A percentile compares a stretch with the other conserved stretches of the same genome.
phyloP scores from a whole-genome alignment of 2,797 vertebrate genomes.

The Enteromius paludinosus region DNA sequence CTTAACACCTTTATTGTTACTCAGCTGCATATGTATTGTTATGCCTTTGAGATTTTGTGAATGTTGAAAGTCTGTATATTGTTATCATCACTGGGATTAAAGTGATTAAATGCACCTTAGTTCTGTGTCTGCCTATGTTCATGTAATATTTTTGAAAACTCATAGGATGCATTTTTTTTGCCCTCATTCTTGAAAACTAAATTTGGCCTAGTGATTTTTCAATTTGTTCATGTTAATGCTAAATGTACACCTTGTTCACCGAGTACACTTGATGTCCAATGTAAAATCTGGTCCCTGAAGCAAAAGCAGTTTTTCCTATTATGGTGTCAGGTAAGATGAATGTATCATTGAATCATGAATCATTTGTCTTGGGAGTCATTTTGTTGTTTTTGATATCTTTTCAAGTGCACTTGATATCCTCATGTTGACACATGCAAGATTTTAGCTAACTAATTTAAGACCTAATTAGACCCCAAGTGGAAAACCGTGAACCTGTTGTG shows the following conservation, averaged over 20 bases:
- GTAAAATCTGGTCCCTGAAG: not conserved
- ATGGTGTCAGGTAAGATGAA: not conserved
- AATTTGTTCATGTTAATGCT: not conserved
- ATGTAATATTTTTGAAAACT: not conserved
- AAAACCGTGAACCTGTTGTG: not conserved
- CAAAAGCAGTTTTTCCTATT: not conserved
- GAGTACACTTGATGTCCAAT: not conserved
- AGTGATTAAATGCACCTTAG: constrained; percentile 37
- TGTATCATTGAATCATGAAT: no score
- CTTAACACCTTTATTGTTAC: constrained; percentile 20
- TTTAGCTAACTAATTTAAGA: not conserved
- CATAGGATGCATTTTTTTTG: not conserved
- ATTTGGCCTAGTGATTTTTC: not conserved
- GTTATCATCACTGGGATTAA: constrained; percentile 27
- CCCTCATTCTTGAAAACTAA: not conserved
- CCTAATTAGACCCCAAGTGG: constrained; percentile 6
- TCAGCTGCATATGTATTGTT: constrained; percentile 21
- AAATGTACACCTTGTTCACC: no score
- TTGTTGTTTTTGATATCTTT: not conserved
- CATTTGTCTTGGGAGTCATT: no score
- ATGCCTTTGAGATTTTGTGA: constrained; percentile 36
- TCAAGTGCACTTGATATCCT: not conserved
- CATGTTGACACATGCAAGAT: not conserved
- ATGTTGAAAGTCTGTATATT: constrained; percentile 31
- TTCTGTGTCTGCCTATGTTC: not conserved